Evolutionary conservation across 2,113 vertebrate genomes (phyloP), one percentile per base, ranked within the genome.

Genomic region (Piaya cayana): DNA sequence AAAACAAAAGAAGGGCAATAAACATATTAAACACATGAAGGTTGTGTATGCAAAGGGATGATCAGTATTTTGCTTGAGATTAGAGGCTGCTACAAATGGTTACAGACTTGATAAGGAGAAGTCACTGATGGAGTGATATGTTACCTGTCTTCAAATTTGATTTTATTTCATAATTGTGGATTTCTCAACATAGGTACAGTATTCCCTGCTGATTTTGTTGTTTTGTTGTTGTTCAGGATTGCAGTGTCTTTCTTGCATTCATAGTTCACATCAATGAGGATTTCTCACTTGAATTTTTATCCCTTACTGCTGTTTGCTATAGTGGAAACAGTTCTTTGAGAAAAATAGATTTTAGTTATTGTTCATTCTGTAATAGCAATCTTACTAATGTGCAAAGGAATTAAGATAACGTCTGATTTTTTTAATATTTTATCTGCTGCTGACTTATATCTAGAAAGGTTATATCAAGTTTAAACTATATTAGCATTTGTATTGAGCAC

Each of bases 361-460:
- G 65, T 82, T 89, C 70, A 34, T 95, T 93, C 39, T 71, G 32
- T 37, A 95, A 77, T 29, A 77, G n/a, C 2, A 1, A 93, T 25
- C n/a, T 90, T 81, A 67, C 43, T 82, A 86, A 50, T 55, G 58
- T 23, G 91, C 63, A 90, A 72, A 53, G 30, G 68, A 82, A 82
- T 93, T 72, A 68, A 84, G 77, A 77, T 85, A 74, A 39, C 82
- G 65, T 77, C 68, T 37, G 67, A 94, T 22, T 56, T 92, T 93
- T 72, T 88, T 91, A 82, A 69, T 25, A 43, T 95, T 96, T 91
- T 91, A 79, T 95, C 85, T 93, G 37, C 37, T 67, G 30, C 39
- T 95, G 56, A 87, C 65, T 95, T 84, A 92, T 79, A 84, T 95
- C 82, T 78, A 84, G 77, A 91, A 94, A 96, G 90, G 83, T 95